Conservation (phyloP, 2,113 vertebrate genomes). For the Monopterus albus region DNA sequence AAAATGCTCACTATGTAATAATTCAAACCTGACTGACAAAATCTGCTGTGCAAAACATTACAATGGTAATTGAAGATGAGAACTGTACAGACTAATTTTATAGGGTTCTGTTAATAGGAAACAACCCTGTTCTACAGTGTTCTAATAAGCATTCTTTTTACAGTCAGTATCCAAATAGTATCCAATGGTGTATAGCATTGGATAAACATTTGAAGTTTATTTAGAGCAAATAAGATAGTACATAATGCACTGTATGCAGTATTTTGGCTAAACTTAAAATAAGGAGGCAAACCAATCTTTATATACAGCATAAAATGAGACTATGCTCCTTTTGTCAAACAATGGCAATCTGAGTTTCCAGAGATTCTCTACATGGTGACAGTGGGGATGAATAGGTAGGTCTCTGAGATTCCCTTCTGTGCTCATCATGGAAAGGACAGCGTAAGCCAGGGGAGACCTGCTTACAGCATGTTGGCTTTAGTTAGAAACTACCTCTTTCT, state of each 20-base stretch:
- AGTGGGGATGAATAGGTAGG: not conserved
- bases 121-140: not conserved
- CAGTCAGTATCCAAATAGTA: too few species aligned
- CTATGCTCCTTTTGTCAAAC: too few species aligned
- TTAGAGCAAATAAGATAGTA: too few species aligned
- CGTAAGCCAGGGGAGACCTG: conserved; percentile 5
- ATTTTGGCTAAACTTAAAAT: too few species aligned
- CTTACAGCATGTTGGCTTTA: conserved; percentile 3
- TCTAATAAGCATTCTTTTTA: too few species aligned
- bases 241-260: too few species aligned
- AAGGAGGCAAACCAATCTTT: too few species aligned
- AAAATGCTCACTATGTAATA: not conserved
- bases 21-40: not conserved
- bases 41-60: not conserved
- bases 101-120: not conserved
- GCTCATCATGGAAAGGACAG: conserved; percentile 19
- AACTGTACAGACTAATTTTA: not conserved
- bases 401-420: not conserved
- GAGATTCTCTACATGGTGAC: not conserved
- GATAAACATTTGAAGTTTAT: too few species aligned
- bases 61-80: not conserved
- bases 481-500: not conserved
- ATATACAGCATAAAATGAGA: too few species aligned
- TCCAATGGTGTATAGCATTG: too few species aligned
- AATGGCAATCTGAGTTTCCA: too few species aligned